Percentiles rank a stretch among this genome's conserved stretches.
These are phyloP conservation scores for Macrotrachela quadricornifera DNA, from an alignment of 1,140 invertebrate genomes.

Conservation along the genomic window DNA sequence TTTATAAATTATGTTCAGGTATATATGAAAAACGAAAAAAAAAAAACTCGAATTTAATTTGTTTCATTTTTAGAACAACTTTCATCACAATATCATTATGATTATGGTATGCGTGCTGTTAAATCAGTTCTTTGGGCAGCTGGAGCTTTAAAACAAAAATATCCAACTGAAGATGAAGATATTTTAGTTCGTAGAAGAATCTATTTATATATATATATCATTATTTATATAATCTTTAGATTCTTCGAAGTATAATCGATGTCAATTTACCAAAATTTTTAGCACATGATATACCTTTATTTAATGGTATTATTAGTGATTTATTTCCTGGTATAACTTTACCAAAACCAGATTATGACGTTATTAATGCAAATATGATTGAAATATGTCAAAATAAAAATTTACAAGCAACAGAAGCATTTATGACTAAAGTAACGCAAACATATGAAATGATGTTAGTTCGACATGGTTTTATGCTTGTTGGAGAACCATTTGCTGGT, in stretches of 20 bases:
- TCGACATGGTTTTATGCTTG: conserved; percentile 38
- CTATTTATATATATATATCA: neutral
- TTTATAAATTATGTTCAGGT: conserved; percentile 27
- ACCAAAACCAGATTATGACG: conserved; percentile 39
- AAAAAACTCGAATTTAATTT: too few relatives aligned
- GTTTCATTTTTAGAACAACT: conserved; percentile 18
- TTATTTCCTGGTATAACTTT: conserved; percentile 28
- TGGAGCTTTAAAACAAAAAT: conserved; percentile 31
- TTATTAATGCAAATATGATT: conserved; percentile 25
- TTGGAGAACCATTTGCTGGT: conserved; percentile 32
- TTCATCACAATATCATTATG: conserved; percentile 32
- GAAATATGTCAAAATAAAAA: conserved; percentile 21
- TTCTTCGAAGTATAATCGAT: conserved; percentile 31
- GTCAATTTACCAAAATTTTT: conserved; percentile 33
- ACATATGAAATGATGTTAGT: conserved; percentile 34
- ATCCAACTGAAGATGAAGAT: conserved; percentile 29
- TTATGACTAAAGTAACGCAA: conserved; percentile 31
- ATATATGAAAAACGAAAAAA: too few relatives aligned
- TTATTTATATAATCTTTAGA: conserved; percentile 11
- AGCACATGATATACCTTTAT: conserved; percentile 31
- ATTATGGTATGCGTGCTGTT: conserved; percentile 33
- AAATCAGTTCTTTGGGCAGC: conserved; percentile 31
- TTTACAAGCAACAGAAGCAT: conserved; percentile 27
- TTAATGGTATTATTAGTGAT: conserved; percentile 32
- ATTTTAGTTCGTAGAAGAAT: conserved; percentile 19